Evolutionary conservation across 2,888 invertebrate species (phyloP), one percentile per base, ranked within the genome.

Genomic region (Beris chalybata): DNA sequence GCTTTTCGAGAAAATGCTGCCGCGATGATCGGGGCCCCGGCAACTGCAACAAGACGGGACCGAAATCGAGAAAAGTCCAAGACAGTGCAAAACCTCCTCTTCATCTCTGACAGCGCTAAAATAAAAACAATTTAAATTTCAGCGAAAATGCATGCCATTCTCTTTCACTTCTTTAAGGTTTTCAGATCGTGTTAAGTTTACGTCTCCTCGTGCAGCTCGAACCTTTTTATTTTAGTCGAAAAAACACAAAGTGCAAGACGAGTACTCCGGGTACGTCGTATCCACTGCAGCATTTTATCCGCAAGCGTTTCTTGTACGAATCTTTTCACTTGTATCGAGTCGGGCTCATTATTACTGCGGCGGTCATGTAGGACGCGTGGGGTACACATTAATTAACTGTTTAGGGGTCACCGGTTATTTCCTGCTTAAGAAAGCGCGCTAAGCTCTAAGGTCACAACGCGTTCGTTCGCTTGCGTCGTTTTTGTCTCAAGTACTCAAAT

Each of bases 1-100:
- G 72, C 72, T 72, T 71, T 72, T 72, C 69, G 64, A 22, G 61
- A 30, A 61, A 63, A 44, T n/a, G 59, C 47, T 61, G 52, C 32
- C 7, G 61, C 9, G 50, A 50, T 50, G 50, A 32, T 32, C 32
- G 38, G 50, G 59, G 59, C 50, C 50, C 50, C 38, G 32, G 61
- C 47, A 6, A 45, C 44, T 58, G 57, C 47, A 31, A 47, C 3
- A 22, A 22, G 22, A 22, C 22, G 22, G 3, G 43, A 50, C 45
- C 38, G 48, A 56, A 38, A 38, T 50, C 31, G 43, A 52, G 50
- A 52, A 61, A 58, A 58, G 57, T 13, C 4, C 57, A 13, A 58
- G 32, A 44, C 31, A 48, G 13, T 47, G 45, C 44, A 59, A 12
- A 45, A 29, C 47, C 13, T 56, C 11, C 38, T 38, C 56, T 56